These are phyloP conservation scores for Noctua pronuba DNA, from an alignment of 2,888 invertebrate genomes.

Conservation along the genomic window DNA sequence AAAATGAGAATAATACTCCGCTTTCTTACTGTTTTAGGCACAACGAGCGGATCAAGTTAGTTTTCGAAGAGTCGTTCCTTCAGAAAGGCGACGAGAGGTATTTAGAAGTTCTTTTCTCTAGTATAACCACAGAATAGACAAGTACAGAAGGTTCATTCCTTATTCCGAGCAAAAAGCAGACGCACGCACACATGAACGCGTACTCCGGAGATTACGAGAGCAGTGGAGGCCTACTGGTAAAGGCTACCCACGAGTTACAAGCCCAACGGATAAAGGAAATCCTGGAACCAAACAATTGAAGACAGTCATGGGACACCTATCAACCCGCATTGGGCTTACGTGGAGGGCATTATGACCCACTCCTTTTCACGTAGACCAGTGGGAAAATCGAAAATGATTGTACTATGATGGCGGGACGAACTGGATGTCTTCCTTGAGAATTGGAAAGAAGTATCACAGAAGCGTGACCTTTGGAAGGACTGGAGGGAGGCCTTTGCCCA, in stretches of 20 bases:
- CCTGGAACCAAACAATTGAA: background rate
- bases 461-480: too few species aligned
- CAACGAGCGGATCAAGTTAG: constrained; percentile 94
- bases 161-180: background rate
- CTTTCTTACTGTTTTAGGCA: constrained; percentile 89
- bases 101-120: constrained; percentile 53
- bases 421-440: too few species aligned
- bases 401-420: too few species aligned
- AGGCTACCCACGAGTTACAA: background rate
- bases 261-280: background rate
- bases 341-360: background rate
- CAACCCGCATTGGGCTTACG: background rate
- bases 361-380: background rate
- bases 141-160: constrained; percentile 3
- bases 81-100: constrained; percentile 95
- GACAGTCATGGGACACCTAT: background rate
- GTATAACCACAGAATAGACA: constrained; percentile 7
- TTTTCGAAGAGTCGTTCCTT: constrained; percentile 95
- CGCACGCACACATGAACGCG: rapidly evolving
- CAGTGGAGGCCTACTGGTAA: background rate
- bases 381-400: background rate
- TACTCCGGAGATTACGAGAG: background rate
- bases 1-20: constrained; percentile 9
- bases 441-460: too few species aligned
- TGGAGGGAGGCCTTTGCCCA: too few species aligned